Percentiles rank a stretch among this genome's conserved stretches.
Evolutionary conservation across 2,888 invertebrate species (phyloP).

Genomic region (Hyposoter dolosus): DNA sequence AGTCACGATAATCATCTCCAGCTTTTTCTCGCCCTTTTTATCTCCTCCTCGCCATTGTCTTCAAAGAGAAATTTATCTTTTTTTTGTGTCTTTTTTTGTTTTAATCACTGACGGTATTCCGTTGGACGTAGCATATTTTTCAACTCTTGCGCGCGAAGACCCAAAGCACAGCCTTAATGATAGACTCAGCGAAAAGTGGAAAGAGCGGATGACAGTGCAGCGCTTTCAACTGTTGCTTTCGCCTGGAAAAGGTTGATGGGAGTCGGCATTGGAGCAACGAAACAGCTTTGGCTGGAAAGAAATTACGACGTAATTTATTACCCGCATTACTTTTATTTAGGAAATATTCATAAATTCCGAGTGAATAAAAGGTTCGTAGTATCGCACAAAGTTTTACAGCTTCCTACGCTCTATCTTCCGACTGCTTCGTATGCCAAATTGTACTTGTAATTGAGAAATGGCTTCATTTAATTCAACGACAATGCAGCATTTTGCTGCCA

Average conservation of each 20-base stretch:
- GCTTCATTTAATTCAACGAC: constrained; percentile 20
- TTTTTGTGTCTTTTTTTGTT: constrained; percentile 34
- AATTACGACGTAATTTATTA: constrained; percentile 67
- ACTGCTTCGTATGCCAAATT: constrained; percentile 65
- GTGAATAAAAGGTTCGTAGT: constrained; percentile 69
- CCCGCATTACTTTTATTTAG: constrained; percentile 72
- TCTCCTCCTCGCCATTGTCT: constrained; percentile 48
- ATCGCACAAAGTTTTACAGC: constrained; percentile 43
- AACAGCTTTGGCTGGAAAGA: not conserved
- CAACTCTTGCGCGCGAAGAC: not conserved
- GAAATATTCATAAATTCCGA: constrained; percentile 74
- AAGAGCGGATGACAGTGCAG: constrained; percentile 17
- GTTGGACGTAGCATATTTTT: constrained; percentile 46
- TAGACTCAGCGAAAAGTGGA: constrained; percentile 20
- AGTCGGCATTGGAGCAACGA: constrained; percentile 9
- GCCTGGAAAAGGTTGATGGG: constrained; percentile 41
- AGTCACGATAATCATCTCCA: constrained; percentile 56
- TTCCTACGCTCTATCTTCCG: constrained; percentile 55
- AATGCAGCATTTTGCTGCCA: not conserved
- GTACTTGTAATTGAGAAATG: constrained; percentile 61
- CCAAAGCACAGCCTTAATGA: constrained; percentile 39
- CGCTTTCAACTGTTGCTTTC: constrained; percentile 66
- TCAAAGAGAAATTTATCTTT: constrained; percentile 52
- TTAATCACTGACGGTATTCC: constrained; percentile 35
- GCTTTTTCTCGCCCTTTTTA: not conserved